Evolutionary conservation across 1,140 invertebrate genomes (phyloP).

Genomic region (Brachionus angularis): DNA sequence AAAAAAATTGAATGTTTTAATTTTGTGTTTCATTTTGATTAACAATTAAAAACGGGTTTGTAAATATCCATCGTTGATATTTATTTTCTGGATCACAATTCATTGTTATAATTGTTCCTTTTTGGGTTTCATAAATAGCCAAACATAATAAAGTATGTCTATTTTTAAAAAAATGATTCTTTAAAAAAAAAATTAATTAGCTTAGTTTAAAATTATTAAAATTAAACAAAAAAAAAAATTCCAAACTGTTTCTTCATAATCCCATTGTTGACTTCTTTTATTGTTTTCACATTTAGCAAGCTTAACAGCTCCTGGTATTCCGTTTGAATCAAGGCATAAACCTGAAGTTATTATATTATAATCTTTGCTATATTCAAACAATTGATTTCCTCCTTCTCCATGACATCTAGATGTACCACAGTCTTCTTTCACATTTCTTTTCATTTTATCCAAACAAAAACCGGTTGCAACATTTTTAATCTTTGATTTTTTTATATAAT

Average conservation of each 20-base stretch:
- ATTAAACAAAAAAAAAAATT: neutral
- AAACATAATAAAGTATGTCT: constrained; percentile 4
- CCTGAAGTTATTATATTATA: neutral
- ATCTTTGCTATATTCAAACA: constrained; percentile 13
- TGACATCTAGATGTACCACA: constrained; percentile 21
- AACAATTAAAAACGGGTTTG: neutral
- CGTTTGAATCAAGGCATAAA: constrained; percentile 2
- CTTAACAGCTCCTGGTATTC: constrained; percentile 2
- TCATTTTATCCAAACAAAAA: constrained; percentile 24
- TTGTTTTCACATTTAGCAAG: neutral
- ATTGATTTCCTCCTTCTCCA: constrained; percentile 42
- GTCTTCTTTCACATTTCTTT: constrained; percentile 4
- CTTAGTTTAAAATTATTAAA: neutral
- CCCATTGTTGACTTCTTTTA: neutral
- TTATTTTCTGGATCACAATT: constrained; percentile 21
- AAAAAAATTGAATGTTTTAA: neutral
- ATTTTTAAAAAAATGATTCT: constrained; percentile 9
- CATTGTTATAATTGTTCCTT: neutral
- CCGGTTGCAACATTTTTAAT: neutral
- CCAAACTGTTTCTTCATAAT: constrained; percentile 3
- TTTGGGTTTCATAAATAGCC: neutral
- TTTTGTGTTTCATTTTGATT: neutral
- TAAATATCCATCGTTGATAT: constrained; percentile 33
- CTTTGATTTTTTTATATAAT: neutral
- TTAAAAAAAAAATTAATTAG: neutral